Conservation (phyloP, 1,140 invertebrate genomes). For the Brachionus angularis region DNA sequence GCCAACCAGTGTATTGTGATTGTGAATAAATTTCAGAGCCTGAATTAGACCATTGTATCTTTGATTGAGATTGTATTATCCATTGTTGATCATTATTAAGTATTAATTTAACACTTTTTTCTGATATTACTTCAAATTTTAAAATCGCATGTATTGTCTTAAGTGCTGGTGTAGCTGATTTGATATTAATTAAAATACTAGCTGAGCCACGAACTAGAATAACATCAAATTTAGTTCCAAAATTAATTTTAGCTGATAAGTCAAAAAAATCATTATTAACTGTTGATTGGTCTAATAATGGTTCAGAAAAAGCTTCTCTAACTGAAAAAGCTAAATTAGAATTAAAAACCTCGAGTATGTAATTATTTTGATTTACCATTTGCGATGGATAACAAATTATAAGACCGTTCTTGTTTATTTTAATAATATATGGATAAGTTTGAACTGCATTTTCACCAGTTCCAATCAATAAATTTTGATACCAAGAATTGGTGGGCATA, state of each 20-base stretch:
- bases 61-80: constrained; percentile 1
- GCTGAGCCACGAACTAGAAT: background rate
- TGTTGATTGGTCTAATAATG: background rate
- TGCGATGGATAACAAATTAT: constrained; percentile 23
- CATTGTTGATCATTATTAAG: constrained; percentile 26
- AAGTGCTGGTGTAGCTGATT: background rate
- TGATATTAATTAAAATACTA: constrained; percentile 2
- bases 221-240: constrained; percentile 19
- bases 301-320: background rate
- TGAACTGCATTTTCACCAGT: constrained; percentile 16
- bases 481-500: constrained; percentile 13
- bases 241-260: background rate
- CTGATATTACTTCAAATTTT: background rate
- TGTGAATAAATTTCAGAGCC: background rate
- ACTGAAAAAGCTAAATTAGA: constrained; percentile 3
- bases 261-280: constrained; percentile 28
- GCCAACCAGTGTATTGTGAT: background rate
- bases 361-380: constrained; percentile 18
- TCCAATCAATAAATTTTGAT: background rate
- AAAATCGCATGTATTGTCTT: constrained; percentile 21
- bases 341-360: background rate
- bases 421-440: constrained; percentile 24
- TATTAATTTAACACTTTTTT: background rate
- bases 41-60: background rate
- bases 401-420: background rate